phyloP scores from a whole-genome alignment of 2,797 vertebrate species.

The Sternotherus odoratus region DNA sequence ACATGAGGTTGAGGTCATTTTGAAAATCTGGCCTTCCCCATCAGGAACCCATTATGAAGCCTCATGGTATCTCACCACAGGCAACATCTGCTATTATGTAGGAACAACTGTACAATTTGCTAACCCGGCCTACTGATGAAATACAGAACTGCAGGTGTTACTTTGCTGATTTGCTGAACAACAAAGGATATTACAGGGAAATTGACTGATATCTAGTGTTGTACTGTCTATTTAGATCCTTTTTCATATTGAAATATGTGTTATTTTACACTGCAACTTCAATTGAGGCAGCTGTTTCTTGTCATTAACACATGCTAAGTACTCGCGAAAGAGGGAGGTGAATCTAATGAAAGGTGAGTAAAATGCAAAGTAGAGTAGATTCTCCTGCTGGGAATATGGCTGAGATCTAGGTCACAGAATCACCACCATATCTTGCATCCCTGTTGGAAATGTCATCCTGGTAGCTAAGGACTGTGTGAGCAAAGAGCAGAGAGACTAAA shows the following conservation, averaged over 20 bases:
- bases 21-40: neutral
- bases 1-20: accelerated
- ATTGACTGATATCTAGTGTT: accelerated
- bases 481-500: no score
- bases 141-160: neutral
- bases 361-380: neutral
- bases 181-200: accelerated
- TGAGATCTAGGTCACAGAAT: no score
- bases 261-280: neutral
- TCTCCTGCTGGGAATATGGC: no score
- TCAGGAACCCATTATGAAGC: accelerated
- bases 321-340: neutral
- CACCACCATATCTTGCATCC: no score
- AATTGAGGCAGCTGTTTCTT: neutral
- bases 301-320: neutral
- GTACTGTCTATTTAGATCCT: accelerated
- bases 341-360: neutral
- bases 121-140: conserved; percentile 66
- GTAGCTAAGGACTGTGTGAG: no score
- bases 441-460: no score
- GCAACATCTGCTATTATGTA: accelerated
- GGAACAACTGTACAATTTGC: neutral
- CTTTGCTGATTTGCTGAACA: neutral
- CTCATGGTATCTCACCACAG: neutral
- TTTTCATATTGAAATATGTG: neutral